These are phyloP conservation scores for Lasius platythorax DNA, from an alignment of 2,888 invertebrate species.

Conservation along the genomic window DNA sequence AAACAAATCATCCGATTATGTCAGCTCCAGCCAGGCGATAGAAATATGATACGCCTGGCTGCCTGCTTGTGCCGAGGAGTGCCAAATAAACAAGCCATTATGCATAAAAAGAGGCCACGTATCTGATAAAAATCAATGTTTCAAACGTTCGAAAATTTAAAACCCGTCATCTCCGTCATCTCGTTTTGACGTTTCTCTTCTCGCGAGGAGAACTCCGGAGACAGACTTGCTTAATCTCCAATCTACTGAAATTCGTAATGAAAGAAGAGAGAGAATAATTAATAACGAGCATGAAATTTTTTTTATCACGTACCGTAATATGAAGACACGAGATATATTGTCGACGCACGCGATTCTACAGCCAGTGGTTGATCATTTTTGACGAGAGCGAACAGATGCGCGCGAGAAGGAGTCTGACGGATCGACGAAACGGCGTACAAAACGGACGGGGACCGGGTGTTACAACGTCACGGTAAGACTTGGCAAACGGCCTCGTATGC, in stretches of 20 bases:
- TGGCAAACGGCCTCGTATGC: constrained; percentile 79
- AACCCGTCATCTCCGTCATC: neutral
- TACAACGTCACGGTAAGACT: constrained; percentile 81
- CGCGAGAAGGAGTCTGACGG: constrained; percentile 8
- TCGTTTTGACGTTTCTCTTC: neutral
- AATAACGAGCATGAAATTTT: neutral
- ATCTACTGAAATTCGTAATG: neutral
- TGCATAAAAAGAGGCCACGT: neutral
- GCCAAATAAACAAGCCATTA: constrained; percentile 29
- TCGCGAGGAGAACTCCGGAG: neutral
- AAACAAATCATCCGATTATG: constrained; percentile 48
- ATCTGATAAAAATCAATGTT: neutral
- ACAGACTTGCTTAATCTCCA: neutral
- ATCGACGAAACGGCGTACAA: constrained; percentile 66
- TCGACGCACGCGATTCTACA: neutral
- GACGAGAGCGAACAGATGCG: constrained; percentile 20
- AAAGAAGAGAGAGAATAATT: neutral
- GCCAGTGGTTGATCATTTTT: constrained; percentile 19
- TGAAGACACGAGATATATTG: neutral
- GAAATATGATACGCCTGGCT: constrained; percentile 54
- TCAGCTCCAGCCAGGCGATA: constrained; percentile 48
- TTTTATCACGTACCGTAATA: neutral
- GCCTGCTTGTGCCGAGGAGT: neutral
- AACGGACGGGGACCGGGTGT: constrained; percentile 70
- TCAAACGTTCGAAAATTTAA: neutral